Percentiles rank a stretch among this genome's conserved stretches.
Evolutionary conservation across 2,888 invertebrate species (phyloP).

Genomic region (Cenopis cana): DNA sequence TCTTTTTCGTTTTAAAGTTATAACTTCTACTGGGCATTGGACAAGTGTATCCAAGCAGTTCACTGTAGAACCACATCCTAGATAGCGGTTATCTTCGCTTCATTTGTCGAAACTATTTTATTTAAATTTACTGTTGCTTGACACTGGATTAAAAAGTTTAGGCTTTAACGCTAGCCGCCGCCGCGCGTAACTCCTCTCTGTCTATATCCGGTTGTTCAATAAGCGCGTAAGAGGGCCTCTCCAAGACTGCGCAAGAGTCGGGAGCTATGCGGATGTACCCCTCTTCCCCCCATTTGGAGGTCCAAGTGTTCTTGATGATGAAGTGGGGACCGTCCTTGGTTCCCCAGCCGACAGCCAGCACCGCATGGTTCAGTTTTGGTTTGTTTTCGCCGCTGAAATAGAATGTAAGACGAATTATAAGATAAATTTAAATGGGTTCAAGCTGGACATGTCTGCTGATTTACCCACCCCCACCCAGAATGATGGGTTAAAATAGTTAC

Average conservation of each 20-base stretch:
- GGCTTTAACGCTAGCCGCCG: conserved; percentile 1
- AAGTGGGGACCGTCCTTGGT: conserved; percentile 13
- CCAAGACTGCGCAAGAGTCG: conserved; percentile 13
- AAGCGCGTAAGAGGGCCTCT: conserved; percentile 15
- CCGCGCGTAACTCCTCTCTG: conserved; percentile 15
- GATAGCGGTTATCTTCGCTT: not conserved
- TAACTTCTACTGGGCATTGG: not conserved
- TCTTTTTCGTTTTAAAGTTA: no score
- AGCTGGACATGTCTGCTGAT: not conserved
- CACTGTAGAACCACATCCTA: not conserved
- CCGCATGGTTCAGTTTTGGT: conserved; percentile 32
- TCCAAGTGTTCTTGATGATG: conserved; percentile 30
- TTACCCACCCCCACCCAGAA: not conserved
- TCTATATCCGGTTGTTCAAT: conserved; percentile 18
- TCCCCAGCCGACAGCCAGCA: conserved; percentile 42
- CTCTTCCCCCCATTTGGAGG: conserved; percentile 18
- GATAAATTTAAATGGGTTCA: no score
- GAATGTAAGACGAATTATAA: no score
- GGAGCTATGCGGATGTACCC: conserved; percentile 25
- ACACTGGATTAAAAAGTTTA: not conserved
- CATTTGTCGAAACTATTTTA: not conserved
- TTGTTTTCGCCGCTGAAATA: conserved; percentile 23
- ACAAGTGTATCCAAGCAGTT: not conserved
- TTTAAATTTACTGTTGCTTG: not conserved
- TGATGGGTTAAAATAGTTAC: not conserved